Conservation (phyloP, 2,797 vertebrate species). For the Cottoperca gobio region DNA sequence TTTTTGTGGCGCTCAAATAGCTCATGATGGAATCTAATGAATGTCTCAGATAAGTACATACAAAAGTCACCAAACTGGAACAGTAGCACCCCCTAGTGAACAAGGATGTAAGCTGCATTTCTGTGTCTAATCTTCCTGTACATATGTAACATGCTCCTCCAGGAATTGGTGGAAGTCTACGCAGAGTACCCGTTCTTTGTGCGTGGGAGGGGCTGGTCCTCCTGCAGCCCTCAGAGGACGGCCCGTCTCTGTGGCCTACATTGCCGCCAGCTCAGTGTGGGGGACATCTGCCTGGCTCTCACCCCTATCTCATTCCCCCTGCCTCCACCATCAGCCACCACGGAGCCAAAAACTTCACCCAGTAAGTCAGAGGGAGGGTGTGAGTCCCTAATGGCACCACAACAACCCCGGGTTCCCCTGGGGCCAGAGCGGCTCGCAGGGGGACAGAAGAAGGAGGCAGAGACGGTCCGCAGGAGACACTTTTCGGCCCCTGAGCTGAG, state of each 20-base stretch:
- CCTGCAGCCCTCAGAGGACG: slow-evolving; percentile 82
- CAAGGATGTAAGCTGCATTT: neutral
- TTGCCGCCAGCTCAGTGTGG: slow-evolving; percentile 83
- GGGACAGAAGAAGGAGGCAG: slow-evolving; percentile 24
- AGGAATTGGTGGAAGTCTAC: slow-evolving; percentile 85
- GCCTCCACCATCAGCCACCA: neutral
- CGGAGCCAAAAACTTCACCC: slow-evolving; percentile 13
- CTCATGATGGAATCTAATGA: neutral
- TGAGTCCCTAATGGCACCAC: slow-evolving; percentile 13
- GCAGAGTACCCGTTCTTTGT: slow-evolving; percentile 85
- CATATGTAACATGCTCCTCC: slow-evolving; percentile 23
- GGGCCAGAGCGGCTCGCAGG: slow-evolving; percentile 12
- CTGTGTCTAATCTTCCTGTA: slow-evolving; percentile 3
- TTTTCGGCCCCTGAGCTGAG: slow-evolving; percentile 79
- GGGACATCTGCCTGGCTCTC: slow-evolving; percentile 85
- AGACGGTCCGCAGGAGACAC: slow-evolving; percentile 73
- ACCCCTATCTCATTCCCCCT: slow-evolving; percentile 67
- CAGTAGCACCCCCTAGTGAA: slow-evolving; percentile 41
- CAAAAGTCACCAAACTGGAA: too few species aligned
- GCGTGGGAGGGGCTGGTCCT: slow-evolving; percentile 83
- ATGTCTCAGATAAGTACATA: neutral
- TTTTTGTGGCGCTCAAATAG: too few species aligned
- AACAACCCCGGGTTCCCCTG: neutral
- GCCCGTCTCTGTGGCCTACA: slow-evolving; percentile 80
- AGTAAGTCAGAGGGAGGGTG: slow-evolving; percentile 15